Percentiles rank a stretch among this genome's conserved stretches.
phyloP scores from a whole-genome alignment of 2,113 vertebrate species.

The Choloepus hoffmanni region DNA sequence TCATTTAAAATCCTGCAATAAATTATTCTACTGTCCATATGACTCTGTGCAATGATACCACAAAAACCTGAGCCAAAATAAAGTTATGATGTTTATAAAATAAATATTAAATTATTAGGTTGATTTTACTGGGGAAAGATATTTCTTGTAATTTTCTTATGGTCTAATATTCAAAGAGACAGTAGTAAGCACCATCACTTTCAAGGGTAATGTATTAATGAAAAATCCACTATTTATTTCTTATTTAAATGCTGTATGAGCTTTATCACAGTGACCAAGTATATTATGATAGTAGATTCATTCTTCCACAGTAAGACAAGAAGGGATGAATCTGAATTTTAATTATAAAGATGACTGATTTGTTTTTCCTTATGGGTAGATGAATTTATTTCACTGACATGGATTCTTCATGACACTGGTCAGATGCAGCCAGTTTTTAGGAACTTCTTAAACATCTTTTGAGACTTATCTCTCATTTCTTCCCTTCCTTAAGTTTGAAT shows the following conservation, averaged over 20 bases:
- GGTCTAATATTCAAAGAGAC: constrained; percentile 56
- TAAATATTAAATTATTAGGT: constrained; percentile 72
- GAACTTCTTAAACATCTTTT: neutral
- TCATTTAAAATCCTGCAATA: constrained; percentile 47
- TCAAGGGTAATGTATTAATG: neutral
- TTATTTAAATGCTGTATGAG: constrained; percentile 47
- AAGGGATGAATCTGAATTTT: neutral
- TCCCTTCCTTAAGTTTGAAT: neutral
- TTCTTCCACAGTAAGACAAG: neutral
- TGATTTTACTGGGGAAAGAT: constrained; percentile 60
- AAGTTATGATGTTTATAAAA: constrained; percentile 60
- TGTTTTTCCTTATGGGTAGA: neutral
- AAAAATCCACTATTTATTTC: constrained; percentile 66
- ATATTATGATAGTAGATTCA: neutral
- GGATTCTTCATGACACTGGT: neutral
- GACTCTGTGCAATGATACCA: neutral
- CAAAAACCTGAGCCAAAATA: constrained; percentile 4
- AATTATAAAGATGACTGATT: neutral
- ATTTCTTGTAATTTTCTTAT: constrained; percentile 45
- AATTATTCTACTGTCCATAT: constrained; percentile 63
- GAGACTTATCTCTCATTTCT: neutral
- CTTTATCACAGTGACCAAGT: neutral
- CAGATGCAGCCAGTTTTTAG: neutral
- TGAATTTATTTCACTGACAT: neutral
- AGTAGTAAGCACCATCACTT: constrained; percentile 32